These are phyloP conservation scores for Drosophila pseudoobscura DNA, from an alignment of 1,140 invertebrate genomes.

Conservation along the genomic window DNA sequence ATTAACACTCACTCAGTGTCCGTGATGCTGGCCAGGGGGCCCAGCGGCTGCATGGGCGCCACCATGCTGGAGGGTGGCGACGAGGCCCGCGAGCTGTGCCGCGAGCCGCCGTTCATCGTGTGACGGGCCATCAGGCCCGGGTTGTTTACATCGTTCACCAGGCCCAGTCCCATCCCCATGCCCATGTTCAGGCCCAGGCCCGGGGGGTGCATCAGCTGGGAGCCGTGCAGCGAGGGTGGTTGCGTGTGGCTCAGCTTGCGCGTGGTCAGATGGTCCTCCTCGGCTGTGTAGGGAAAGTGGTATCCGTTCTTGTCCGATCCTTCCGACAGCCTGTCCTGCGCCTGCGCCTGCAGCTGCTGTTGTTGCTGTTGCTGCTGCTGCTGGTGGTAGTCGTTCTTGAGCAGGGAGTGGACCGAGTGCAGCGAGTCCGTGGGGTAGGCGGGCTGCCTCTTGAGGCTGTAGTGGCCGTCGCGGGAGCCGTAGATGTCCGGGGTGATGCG, in stretches of 20 bases:
- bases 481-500: slow-evolving; percentile 80
- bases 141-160: slow-evolving; percentile 85
- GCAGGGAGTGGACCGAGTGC: slow-evolving; percentile 84
- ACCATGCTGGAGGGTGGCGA: slow-evolving; percentile 78
- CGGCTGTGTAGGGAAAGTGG: slow-evolving; percentile 89
- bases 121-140: slow-evolving; percentile 83
- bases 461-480: slow-evolving; percentile 77
- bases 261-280: slow-evolving; percentile 85
- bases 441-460: slow-evolving; percentile 75
- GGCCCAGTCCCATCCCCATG: slow-evolving; percentile 60
- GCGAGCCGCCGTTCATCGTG: slow-evolving; percentile 82
- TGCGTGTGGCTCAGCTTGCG: slow-evolving; percentile 82
- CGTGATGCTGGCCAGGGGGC: slow-evolving; percentile 85
- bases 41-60: slow-evolving; percentile 84
- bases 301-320: slow-evolving; percentile 91
- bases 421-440: slow-evolving; percentile 73
- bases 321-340: slow-evolving; percentile 87
- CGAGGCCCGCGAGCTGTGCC: slow-evolving; percentile 74
- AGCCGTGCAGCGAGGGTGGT: slow-evolving; percentile 75
- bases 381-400: slow-evolving; percentile 86
- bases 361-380: slow-evolving; percentile 86
- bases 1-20: slow-evolving; percentile 85
- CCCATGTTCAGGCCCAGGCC: slow-evolving; percentile 31
- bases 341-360: slow-evolving; percentile 84
- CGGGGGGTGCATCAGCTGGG: slow-evolving; percentile 65